phyloP scores from a whole-genome alignment of 2,797 vertebrate species.

The Acropternis orthonyx region DNA sequence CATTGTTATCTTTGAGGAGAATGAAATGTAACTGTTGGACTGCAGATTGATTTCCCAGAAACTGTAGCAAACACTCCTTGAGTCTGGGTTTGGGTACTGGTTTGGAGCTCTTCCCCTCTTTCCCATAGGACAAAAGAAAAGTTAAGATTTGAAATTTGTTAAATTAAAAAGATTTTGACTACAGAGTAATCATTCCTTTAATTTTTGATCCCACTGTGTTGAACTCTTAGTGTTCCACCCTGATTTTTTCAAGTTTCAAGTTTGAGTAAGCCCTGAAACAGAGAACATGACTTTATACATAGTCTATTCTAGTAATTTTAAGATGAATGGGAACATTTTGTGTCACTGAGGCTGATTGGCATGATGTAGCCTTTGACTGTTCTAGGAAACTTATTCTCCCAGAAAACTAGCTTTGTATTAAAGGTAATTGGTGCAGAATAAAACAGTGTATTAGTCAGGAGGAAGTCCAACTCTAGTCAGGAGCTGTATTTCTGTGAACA shows the following conservation, averaged over 20 bases:
- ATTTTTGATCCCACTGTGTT: background rate
- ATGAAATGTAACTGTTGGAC: background rate
- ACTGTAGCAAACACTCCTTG: background rate
- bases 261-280: background rate
- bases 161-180: background rate
- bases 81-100: fast-evolving
- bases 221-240: background rate
- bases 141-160: background rate
- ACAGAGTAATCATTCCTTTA: background rate
- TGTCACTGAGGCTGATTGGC: background rate
- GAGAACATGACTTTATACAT: background rate
- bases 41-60: background rate
- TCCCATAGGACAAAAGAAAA: background rate
- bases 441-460: background rate
- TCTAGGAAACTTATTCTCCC: background rate
- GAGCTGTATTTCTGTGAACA: background rate
- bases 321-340: background rate
- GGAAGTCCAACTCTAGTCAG: background rate
- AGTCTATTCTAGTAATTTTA: background rate
- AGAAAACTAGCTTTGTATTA: background rate
- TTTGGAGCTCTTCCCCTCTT: background rate
- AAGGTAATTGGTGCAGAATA: background rate
- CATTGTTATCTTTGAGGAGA: background rate
- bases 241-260: background rate
- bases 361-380: background rate